phyloP scores from a whole-genome alignment of 1,140 invertebrate genomes.

The Hyles euphorbiae region DNA sequence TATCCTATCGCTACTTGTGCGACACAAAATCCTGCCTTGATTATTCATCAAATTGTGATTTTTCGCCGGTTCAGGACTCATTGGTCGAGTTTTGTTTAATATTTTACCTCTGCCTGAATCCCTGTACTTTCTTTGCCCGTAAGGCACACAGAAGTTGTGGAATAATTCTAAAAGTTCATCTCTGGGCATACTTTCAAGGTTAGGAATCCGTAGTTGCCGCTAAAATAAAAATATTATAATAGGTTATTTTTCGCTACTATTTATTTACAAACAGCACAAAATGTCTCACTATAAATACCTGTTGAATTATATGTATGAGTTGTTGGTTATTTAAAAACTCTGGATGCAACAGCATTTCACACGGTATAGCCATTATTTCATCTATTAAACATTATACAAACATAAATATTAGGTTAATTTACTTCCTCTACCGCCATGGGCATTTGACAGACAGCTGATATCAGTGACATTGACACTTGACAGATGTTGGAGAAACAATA shows the following conservation, averaged over 20 bases:
- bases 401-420: constrained; percentile 12
- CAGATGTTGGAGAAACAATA: too few species aligned
- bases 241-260: neutral
- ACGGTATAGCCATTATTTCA: constrained; percentile 44
- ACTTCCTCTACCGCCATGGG: too few species aligned
- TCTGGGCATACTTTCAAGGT: constrained; percentile 44
- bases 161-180: constrained; percentile 57
- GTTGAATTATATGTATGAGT: constrained; percentile 50
- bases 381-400: constrained; percentile 9
- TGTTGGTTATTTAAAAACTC: constrained; percentile 58
- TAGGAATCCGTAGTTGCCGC: constrained; percentile 51
- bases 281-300: constrained; percentile 32
- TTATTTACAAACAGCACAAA: constrained; percentile 3
- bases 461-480: too few species aligned
- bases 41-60: constrained; percentile 24
- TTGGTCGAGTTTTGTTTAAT: constrained; percentile 48
- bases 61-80: constrained; percentile 33
- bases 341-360: constrained; percentile 59
- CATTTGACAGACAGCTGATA: too few species aligned
- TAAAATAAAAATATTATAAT: constrained; percentile 22
- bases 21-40: constrained; percentile 18
- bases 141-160: constrained; percentile 59
- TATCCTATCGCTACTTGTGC: constrained; percentile 37
- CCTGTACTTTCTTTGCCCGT: constrained; percentile 57
- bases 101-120: constrained; percentile 57